Evolutionary conservation across 2,888 invertebrate species (phyloP).

Genomic region (Phaedon cochleariae): DNA sequence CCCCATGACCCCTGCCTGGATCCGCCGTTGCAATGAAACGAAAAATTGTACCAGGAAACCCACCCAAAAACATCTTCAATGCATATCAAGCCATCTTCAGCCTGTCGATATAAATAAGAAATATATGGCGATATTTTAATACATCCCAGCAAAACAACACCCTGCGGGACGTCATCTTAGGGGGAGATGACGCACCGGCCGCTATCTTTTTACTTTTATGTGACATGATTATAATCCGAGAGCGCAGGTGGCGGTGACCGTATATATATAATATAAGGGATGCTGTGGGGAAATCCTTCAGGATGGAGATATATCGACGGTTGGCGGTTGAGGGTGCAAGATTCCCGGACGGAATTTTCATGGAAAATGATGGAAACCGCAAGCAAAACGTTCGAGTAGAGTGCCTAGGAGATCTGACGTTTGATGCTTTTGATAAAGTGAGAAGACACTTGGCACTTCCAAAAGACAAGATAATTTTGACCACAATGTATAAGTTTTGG

Average conservation of each 20-base stretch:
- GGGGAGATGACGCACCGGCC: conserved; percentile 55
- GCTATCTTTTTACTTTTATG: conserved; percentile 59
- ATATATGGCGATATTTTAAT: conserved; percentile 47
- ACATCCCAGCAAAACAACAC: conserved; percentile 39
- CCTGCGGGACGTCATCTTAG: conserved; percentile 39
- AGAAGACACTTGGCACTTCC: too few species aligned
- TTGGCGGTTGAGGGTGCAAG: neutral
- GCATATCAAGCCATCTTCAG: neutral
- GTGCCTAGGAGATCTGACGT: too few species aligned
- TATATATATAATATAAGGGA: too few species aligned
- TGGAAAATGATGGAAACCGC: neutral
- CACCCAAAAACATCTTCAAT: neutral
- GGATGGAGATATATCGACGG: conserved; percentile 49
- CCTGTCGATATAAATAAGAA: neutral
- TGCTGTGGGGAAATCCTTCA: conserved; percentile 52
- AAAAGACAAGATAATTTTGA: too few species aligned
- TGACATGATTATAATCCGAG: conserved; percentile 62
- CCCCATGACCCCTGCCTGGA: too few species aligned
- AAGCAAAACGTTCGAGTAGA: neutral
- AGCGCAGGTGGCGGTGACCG: conserved; percentile 58
- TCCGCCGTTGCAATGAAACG: too few species aligned
- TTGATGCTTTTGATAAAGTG: too few species aligned
- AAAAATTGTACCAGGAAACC: too few species aligned
- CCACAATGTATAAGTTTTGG: too few species aligned
- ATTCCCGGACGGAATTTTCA: too few species aligned